Evolutionary conservation across 35 echinoderm and acorn worm genomes (phyloP).

Genomic region (Apostichopus parvimensis): DNA sequence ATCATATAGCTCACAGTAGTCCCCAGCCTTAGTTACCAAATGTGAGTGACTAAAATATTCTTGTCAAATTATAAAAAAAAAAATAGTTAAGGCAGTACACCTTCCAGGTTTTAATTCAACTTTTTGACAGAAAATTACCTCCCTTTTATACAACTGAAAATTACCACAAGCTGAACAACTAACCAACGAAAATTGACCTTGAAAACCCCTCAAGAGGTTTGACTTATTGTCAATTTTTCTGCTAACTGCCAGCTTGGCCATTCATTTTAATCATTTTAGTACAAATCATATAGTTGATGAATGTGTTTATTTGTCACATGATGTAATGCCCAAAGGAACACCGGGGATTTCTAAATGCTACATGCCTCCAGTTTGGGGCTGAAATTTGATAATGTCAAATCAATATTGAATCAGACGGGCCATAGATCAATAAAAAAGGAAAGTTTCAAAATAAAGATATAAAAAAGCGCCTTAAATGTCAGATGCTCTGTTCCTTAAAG

Average conservation of each 20-base stretch:
- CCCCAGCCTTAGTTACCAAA: too few relatives aligned
- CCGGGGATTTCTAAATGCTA: background rate
- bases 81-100: too few relatives aligned
- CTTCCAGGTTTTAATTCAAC: too few relatives aligned
- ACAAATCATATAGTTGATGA: background rate
- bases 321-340: slow-evolving; percentile 8
- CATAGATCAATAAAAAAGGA: slow-evolving; percentile 31
- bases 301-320: background rate
- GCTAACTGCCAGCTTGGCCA: background rate
- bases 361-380: background rate
- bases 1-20: too few relatives aligned
- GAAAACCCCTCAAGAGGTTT: background rate
- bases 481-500: background rate
- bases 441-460: background rate
- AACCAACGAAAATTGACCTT: background rate
- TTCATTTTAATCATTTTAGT: background rate
- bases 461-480: background rate
- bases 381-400: slow-evolving; percentile 45
- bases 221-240: background rate
- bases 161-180: background rate
- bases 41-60: too few relatives aligned
- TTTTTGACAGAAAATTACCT: too few relatives aligned
- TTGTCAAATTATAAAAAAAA: too few relatives aligned
- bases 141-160: too few relatives aligned
- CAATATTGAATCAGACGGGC: slow-evolving; percentile 33